phyloP scores from a whole-genome alignment of 2,797 vertebrate genomes.

The Rhabdophis nuchalis region DNA sequence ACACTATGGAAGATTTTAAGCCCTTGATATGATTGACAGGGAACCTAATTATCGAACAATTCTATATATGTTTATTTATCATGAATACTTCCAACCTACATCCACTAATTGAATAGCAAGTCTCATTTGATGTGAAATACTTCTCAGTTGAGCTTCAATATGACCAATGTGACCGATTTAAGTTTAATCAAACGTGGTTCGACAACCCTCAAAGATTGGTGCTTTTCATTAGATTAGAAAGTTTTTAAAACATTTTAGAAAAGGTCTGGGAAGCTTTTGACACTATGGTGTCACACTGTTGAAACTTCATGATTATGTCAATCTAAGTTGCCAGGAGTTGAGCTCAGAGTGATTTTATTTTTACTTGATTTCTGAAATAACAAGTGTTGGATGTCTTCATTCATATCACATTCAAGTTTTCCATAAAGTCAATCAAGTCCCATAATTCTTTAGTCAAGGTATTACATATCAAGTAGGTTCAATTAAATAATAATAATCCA shows the following conservation, averaged over 20 bases:
- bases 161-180: background rate
- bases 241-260: background rate
- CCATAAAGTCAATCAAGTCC: background rate
- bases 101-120: background rate
- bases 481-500: background rate
- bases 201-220: background rate
- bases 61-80: background rate
- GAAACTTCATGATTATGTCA: background rate
- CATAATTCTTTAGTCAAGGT: background rate
- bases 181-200: background rate
- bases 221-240: background rate
- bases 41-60: background rate
- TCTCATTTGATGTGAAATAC: background rate
- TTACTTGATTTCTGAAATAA: background rate
- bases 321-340: background rate
- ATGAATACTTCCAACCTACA: background rate
- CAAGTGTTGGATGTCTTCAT: background rate
- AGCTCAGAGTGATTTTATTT: background rate
- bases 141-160: background rate
- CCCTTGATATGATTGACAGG: background rate
- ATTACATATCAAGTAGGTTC: background rate
- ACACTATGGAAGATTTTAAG: background rate
- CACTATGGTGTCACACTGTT: background rate
- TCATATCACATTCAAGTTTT: background rate
- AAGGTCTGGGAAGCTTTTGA: background rate